A percentile compares a stretch with the other conserved stretches of the same genome.
Conservation (phyloP, 2,888 invertebrate genomes). For the Leptinotarsa tumamoca region DNA sequence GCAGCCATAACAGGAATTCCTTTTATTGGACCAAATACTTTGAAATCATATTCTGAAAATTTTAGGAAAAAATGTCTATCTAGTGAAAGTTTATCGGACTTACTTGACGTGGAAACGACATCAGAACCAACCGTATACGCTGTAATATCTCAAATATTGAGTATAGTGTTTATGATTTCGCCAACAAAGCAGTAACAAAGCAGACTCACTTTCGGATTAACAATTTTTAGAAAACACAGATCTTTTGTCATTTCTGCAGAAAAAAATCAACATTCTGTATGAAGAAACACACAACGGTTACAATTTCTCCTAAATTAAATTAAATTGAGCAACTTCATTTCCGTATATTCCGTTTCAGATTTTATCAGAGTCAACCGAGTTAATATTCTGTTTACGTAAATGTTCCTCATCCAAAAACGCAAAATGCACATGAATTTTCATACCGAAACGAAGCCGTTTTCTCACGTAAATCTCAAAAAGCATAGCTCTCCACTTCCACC, state of each 20-base stretch:
- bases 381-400: conserved; percentile 11
- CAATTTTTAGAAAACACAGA: too few relatives aligned
- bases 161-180: too few relatives aligned
- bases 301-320: neutral
- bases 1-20: too few relatives aligned
- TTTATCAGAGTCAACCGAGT: neutral
- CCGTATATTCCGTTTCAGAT: neutral
- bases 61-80: too few relatives aligned
- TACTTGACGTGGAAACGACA: too few relatives aligned
- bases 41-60: too few relatives aligned
- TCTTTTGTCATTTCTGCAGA: neutral
- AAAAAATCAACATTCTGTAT: neutral
- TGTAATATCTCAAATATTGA: too few relatives aligned
- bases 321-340: neutral
- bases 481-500: conserved; percentile 32
- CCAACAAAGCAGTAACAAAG: too few relatives aligned
- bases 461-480: conserved; percentile 32
- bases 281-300: neutral
- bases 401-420: neutral
- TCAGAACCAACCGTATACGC: too few relatives aligned
- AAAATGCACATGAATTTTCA: conserved; percentile 6
- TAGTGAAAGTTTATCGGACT: too few relatives aligned
- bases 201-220: too few relatives aligned
- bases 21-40: too few relatives aligned
- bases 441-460: conserved; percentile 10